Percentiles rank a stretch among this genome's conserved stretches.
Evolutionary conservation across 1,140 invertebrate genomes (phyloP).

Genomic region (Vanessa atalanta): DNA sequence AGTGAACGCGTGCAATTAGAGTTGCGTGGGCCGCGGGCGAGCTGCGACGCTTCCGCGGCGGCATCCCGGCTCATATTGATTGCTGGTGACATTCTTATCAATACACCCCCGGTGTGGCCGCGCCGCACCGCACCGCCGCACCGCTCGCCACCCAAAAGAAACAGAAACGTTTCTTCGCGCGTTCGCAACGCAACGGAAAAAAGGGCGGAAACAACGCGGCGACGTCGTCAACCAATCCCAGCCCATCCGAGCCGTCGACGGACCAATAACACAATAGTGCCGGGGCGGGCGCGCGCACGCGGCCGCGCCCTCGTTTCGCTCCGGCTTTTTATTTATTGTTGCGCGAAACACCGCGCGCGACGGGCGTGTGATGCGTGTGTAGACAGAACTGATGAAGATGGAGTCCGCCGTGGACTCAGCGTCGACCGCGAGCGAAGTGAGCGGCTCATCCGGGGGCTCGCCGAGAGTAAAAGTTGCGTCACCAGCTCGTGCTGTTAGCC

Average conservation of each 20-base stretch:
- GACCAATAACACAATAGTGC: constrained; percentile 54
- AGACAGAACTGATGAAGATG: constrained; percentile 68
- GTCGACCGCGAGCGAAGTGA: constrained; percentile 84
- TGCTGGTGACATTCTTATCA: constrained; percentile 84
- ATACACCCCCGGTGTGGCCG: constrained; percentile 78
- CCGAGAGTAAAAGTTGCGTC: constrained; percentile 81
- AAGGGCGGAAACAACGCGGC: constrained; percentile 71
- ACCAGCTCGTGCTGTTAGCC: constrained; percentile 81
- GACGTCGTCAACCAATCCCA: constrained; percentile 57
- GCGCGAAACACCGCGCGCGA: constrained; percentile 73
- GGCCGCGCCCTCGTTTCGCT: constrained; percentile 71
- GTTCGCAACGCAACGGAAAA: constrained; percentile 74
- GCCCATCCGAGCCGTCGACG: constrained; percentile 33
- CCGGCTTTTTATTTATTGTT: constrained; percentile 78
- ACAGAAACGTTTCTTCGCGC: constrained; percentile 78
- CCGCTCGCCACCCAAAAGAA: constrained; percentile 75
- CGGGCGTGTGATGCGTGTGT: constrained; percentile 74
- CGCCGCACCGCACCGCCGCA: constrained; percentile 65
- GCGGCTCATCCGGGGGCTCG: constrained; percentile 82
- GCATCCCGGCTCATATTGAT: constrained; percentile 77
- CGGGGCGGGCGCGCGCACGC: constrained; percentile 73
- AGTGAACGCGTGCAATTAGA: constrained; percentile 8
- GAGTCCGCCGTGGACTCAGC: constrained; percentile 86
- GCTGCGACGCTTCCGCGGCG: constrained; percentile 43
- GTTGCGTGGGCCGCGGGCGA: constrained; percentile 3